Base-by-base conservation (phyloP, 2,797 vertebrate species). In the Crypturellus tataupa region DNA sequence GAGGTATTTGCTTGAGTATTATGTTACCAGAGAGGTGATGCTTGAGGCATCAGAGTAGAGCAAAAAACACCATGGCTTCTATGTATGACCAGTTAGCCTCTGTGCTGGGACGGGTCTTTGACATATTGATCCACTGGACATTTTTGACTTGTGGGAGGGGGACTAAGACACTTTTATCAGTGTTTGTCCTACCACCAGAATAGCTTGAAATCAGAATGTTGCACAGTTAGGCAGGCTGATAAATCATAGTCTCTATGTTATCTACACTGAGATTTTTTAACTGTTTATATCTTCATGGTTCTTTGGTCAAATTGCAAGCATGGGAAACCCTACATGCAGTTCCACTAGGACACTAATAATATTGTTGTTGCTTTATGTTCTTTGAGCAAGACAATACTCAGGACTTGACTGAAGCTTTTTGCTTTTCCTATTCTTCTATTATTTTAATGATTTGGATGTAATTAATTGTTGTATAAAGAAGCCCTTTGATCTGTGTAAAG, bases 1-100 rank as follows among this genome's bases (percentile, higher is more conserved):
- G 29, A 58, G 4, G 3, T 49, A 56, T 23, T 68, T 73, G 20
- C 25, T 51, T 55, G 71, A 14, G n/a, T 80, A 42, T 47, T 47
- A 0, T 6, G n/a, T 67, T 79, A 25, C 23, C 9, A 29, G 16
- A 20, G 29, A 58, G 6, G 3, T 55, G 23, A 6, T n/a, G 9
- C 1, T 1, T 2, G 3, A 39, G 16, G n/a, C 12, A 35, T 35
- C 39, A 33, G 20, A 20, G 62, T 31, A 65, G 27, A 46, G 27
- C 4, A 83, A 67, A 70, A 10, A 24, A 24, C 16, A 10, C 17
- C 37, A 1, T 20, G 8, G 17, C 49, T 82, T 27, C 53, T n/a
- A 0, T 19, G 25, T 55, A 10, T 1, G 3, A 12, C 27, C 44
- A 71, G 33, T 7, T 11, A 15, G 44, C 9, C 6, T 67, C 35